phyloP scores from a whole-genome alignment of 2,888 invertebrate genomes.

The Holacanthella duospinosa region DNA sequence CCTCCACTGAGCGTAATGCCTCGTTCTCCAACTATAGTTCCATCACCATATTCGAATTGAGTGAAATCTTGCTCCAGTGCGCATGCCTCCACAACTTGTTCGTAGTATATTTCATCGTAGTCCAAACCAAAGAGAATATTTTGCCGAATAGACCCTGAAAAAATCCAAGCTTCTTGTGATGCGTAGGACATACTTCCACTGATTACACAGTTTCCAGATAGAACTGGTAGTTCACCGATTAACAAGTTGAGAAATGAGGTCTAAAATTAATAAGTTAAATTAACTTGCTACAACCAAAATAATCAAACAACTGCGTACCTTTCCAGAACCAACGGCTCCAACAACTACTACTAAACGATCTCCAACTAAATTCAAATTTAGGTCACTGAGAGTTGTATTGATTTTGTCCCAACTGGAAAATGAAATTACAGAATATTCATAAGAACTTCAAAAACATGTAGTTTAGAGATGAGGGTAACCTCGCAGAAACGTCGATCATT shows the following conservation, averaged over 20 bases:
- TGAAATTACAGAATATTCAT: too few relatives aligned
- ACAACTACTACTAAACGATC: constrained; percentile 3
- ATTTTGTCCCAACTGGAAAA: too few relatives aligned
- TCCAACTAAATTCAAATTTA: constrained; percentile 22
- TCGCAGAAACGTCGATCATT: constrained; percentile 2
- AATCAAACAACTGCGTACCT: background rate
- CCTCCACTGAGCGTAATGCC: background rate
- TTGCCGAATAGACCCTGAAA: background rate
- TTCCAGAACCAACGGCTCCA: background rate
- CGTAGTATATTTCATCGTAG: background rate
- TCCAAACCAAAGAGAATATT: background rate
- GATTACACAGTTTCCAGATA: background rate
- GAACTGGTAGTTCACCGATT: background rate
- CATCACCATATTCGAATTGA: background rate
- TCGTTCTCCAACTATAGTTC: background rate
- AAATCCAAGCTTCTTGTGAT: background rate
- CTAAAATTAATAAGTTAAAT: background rate
- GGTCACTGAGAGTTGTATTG: constrained; percentile 18
- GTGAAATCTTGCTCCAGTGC: background rate
- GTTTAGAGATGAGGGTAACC: too few relatives aligned
- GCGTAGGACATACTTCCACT: background rate
- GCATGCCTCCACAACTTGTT: background rate
- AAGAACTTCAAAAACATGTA: too few relatives aligned
- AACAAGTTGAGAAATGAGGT: background rate
- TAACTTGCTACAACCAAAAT: background rate